A percentile compares a stretch with the other conserved stretches of the same genome.
phyloP scores from a whole-genome alignment of 2,797 vertebrate genomes.

The Oryzias sinensis region DNA sequence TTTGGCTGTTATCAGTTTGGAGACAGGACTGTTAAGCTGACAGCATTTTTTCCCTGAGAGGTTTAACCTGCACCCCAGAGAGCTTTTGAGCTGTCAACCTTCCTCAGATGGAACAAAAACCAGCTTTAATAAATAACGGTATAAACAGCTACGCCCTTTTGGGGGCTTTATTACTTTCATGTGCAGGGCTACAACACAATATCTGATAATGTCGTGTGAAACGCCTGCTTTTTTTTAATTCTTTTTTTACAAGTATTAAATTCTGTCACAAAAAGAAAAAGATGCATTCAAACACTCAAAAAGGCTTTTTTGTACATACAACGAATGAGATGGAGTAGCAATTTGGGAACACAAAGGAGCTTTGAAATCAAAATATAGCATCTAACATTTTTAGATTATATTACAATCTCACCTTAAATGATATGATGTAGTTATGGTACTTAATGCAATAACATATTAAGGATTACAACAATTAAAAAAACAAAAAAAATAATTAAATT shows the following conservation, averaged over 20 bases:
- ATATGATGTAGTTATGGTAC: too few relatives aligned
- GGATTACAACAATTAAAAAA: too few relatives aligned
- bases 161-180: background rate
- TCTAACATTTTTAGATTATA: background rate
- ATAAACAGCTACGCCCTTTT: constrained; percentile 22
- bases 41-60: constrained; percentile 41
- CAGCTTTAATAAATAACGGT: constrained; percentile 29
- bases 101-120: constrained; percentile 43
- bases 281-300: background rate
- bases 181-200: background rate
- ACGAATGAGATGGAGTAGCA: constrained; percentile 1
- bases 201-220: too few relatives aligned
- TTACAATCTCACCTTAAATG: background rate
- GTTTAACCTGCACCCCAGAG: constrained; percentile 60
- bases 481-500: too few relatives aligned
- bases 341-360: background rate
- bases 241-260: too few relatives aligned
- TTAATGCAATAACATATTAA: too few relatives aligned
- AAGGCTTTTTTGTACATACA: background rate
- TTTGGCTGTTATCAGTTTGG: constrained; percentile 60
- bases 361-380: background rate
- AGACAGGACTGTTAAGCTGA: constrained; percentile 66
- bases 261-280: too few relatives aligned
- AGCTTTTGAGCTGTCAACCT: constrained; percentile 47
- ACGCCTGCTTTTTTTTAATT: too few relatives aligned